phyloP scores from a whole-genome alignment of 2,888 invertebrate species.

The Laothoe populi region DNA sequence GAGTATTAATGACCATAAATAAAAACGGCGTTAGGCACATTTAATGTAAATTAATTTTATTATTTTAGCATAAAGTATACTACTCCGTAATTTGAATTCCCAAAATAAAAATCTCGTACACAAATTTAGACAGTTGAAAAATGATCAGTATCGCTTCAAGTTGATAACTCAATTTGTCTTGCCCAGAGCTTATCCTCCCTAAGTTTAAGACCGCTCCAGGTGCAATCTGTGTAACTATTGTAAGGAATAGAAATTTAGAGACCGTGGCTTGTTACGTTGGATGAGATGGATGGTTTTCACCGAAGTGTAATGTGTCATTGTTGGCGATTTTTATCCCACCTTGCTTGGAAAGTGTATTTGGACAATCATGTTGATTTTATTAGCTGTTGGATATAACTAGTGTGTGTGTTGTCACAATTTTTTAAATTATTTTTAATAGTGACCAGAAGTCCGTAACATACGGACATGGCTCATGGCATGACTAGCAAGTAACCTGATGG shows the following conservation, averaged over 20 bases:
- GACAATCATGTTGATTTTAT: too few relatives aligned
- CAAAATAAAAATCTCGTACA: neutral
- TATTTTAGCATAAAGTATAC: too few relatives aligned
- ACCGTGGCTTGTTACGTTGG: slow-evolving; percentile 51
- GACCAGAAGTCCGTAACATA: too few relatives aligned
- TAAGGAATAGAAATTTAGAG: slow-evolving; percentile 77
- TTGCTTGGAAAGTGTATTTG: too few relatives aligned
- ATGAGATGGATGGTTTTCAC: slow-evolving; percentile 43
- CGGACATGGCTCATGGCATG: too few relatives aligned
- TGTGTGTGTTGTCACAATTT: too few relatives aligned
- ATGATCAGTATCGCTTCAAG: slow-evolving; percentile 46
- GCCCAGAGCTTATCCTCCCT: slow-evolving; percentile 40
- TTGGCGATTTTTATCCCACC: neutral
- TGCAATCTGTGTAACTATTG: slow-evolving; percentile 77
- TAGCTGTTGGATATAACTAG: too few relatives aligned
- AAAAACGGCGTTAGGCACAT: too few relatives aligned
- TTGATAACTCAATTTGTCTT: slow-evolving; percentile 70
- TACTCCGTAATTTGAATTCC: neutral
- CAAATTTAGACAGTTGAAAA: slow-evolving; percentile 46
- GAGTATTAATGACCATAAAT: too few relatives aligned
- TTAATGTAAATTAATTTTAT: too few relatives aligned
- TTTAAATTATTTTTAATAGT: too few relatives aligned
- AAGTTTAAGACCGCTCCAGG: slow-evolving; percentile 76
- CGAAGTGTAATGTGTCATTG: slow-evolving; percentile 32
- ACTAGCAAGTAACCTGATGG: too few relatives aligned